Percentiles rank a stretch among this genome's conserved stretches.
These are phyloP conservation scores for Battus philenor DNA, from an alignment of 1,140 invertebrate species.

Conservation along the genomic window DNA sequence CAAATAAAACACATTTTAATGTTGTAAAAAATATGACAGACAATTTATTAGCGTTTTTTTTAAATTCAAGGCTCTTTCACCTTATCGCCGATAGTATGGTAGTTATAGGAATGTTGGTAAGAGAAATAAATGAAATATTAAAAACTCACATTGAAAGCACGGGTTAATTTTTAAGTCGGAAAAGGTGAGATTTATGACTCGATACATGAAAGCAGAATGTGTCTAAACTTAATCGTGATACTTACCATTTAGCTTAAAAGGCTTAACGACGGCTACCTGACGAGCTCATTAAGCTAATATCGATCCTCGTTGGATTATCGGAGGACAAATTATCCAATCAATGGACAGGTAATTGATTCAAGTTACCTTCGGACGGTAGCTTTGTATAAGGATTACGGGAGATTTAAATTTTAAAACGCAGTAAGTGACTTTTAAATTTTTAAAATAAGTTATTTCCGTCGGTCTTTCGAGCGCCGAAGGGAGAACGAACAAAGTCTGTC, in stretches of 20 bases:
- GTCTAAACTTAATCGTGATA: background rate
- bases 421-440: constrained; percentile 18
- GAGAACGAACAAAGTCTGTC: background rate
- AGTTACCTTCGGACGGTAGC: constrained; percentile 31
- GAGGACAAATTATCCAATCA: constrained; percentile 67
- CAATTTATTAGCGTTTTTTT: too few species aligned
- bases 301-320: constrained; percentile 50
- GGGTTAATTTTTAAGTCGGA: too few species aligned
- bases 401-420: constrained; percentile 13
- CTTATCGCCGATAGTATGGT: too few species aligned
- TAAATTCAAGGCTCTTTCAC: too few species aligned
- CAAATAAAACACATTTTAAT: too few species aligned
- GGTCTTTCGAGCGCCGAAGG: background rate
- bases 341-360: constrained; percentile 68
- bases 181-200: too few species aligned
- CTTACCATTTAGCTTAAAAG: constrained; percentile 26
- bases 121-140: too few species aligned
- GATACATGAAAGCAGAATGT: too few species aligned
- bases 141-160: too few species aligned
- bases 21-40: too few species aligned
- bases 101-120: too few species aligned
- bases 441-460: background rate
- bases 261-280: constrained; percentile 36
- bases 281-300: constrained; percentile 62
- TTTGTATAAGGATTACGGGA: constrained; percentile 22